phyloP scores from a whole-genome alignment of 2,113 vertebrate species.

The Amazona guildingii region DNA sequence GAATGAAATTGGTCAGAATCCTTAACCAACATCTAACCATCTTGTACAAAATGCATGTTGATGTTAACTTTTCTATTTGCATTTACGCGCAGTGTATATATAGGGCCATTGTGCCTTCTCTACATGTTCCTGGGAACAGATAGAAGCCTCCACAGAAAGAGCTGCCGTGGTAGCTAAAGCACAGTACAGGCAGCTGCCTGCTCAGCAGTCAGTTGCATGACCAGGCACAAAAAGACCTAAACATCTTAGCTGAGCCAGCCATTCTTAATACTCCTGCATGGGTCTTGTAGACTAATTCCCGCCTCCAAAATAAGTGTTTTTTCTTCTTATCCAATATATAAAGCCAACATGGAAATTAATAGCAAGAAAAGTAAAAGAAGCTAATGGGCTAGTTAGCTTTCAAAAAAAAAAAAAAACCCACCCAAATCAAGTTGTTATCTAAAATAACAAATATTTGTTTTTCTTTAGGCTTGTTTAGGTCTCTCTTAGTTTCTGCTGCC shows the following conservation, averaged over 20 bases:
- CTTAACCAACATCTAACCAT: background rate
- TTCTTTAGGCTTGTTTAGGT: background rate
- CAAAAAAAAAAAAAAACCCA: too few species aligned
- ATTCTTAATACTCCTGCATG: background rate
- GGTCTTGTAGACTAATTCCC: background rate
- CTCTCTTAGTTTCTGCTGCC: background rate
- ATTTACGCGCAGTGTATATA: background rate
- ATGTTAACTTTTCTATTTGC: background rate
- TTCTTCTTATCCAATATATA: background rate
- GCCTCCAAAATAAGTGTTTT: background rate
- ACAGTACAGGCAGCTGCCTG: background rate
- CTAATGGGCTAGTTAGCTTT: background rate
- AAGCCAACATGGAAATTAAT: background rate
- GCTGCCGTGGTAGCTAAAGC: background rate
- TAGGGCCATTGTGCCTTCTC: background rate
- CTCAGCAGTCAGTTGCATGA: background rate
- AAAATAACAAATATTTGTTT: background rate
- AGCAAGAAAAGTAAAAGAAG: background rate
- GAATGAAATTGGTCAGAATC: background rate
- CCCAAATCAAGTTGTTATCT: background rate
- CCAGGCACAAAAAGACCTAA: background rate
- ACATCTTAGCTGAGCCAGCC: constrained; percentile 15
- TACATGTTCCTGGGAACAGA: fast-evolving
- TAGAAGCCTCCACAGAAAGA: background rate
- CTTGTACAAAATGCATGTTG: fast-evolving